Evolutionary conservation across 1,140 invertebrate species (phyloP).

Genomic region (Ips nitidus): DNA sequence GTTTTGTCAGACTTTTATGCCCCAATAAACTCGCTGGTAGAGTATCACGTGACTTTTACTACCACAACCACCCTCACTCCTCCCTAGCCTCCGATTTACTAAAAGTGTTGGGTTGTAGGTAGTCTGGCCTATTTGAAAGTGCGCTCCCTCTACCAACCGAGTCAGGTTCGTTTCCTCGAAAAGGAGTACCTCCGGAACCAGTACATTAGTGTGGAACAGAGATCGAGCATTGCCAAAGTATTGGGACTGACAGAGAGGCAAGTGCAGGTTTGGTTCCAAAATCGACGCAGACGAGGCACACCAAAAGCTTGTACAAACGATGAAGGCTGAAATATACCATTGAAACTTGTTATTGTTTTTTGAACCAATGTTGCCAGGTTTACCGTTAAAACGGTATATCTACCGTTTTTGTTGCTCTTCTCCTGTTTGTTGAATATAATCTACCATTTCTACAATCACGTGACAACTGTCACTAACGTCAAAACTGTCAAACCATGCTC

Average conservation of each 20-base stretch:
- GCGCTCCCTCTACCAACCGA: slow-evolving; percentile 1
- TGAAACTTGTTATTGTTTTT: too few relatives aligned
- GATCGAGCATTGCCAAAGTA: slow-evolving; percentile 2
- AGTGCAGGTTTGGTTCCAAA: slow-evolving; percentile 25
- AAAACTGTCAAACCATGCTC: too few relatives aligned
- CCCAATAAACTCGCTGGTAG: background rate
- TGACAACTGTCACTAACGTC: too few relatives aligned
- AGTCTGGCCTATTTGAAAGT: background rate
- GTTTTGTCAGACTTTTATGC: slow-evolving; percentile 3
- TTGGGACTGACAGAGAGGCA: slow-evolving; percentile 17
- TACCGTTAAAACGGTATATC: too few relatives aligned
- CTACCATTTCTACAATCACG: too few relatives aligned
- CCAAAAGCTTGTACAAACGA: background rate
- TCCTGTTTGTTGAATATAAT: too few relatives aligned
- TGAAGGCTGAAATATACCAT: background rate
- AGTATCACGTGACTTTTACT: too few relatives aligned
- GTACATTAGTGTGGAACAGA: slow-evolving; percentile 12
- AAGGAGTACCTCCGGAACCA: background rate
- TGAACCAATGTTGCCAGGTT: too few relatives aligned
- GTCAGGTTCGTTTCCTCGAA: slow-evolving; percentile 18
- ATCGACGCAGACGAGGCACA: slow-evolving; percentile 13
- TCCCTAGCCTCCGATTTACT: too few relatives aligned
- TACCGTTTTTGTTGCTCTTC: too few relatives aligned
- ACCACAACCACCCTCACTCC: too few relatives aligned
- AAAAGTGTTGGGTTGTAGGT: too few relatives aligned